Evolutionary conservation across 2,113 vertebrate genomes (phyloP), one percentile per base, ranked within the genome.

Genomic region (Gymnogyps californianus): DNA sequence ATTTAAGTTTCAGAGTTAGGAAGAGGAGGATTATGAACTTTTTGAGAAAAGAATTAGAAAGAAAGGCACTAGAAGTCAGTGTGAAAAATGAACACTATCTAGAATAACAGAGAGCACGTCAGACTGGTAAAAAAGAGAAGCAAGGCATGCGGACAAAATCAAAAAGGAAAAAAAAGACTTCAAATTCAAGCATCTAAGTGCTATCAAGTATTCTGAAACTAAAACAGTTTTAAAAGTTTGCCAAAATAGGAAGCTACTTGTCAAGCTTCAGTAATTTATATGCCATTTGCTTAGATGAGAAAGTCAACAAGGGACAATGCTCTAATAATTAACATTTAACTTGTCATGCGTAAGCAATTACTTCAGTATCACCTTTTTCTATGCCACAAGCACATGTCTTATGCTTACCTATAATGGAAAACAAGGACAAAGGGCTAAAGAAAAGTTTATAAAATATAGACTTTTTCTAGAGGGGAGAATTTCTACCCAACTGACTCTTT

Each of bases 1-100:
- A 47, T 90, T 93, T 86, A 90, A 66, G 6, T 93, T 97, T 97
- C 95, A 93, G 49, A 94, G 91, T 40, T 70, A 19, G 44, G 74
- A 66, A 96, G 47, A 70, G 19, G 57, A 55, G 61, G 18, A 32
- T 72, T 90, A n/a, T 1, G 21, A 93, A 94, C 61, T 90, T 86
- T 77, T 44, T 2, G 3, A 57, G 51, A 70, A 90, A 87, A 89
- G 18, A 17, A 44, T 49, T 80, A 78, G 51, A 64, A 76, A 90
- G 52, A 59, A 69, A 66, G 55, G 52, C 71, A 62, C 59, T 64
- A 75, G 59, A 93, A 96, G 69, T 77, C 52, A 77, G 49, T 61
- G 36, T 62, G 54, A 66, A 92, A 90, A 89, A 74, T 44, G 36
- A 47, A 1, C 83, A 69, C 49, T 91, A 80, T 61, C 57, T 61